Evolutionary conservation across 2,888 invertebrate genomes (phyloP).

Genomic region (Orthonychiurus folsomi): DNA sequence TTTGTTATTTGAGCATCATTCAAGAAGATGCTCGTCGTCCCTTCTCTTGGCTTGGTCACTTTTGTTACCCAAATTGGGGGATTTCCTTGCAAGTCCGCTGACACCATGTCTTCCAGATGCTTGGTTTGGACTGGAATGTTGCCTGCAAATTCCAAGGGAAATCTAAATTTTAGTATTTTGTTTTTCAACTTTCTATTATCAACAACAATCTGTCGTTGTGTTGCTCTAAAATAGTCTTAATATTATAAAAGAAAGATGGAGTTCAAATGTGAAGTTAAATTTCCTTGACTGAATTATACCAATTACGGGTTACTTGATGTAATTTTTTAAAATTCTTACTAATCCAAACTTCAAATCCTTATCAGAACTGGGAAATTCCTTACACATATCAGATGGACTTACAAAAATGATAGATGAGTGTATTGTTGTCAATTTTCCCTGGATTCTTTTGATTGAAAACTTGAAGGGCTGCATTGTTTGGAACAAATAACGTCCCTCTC

Average conservation of each 20-base stretch:
- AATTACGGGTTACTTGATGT: too few relatives aligned
- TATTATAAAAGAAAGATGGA: too few relatives aligned
- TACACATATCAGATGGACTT: conserved; percentile 7
- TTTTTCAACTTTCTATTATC: neutral
- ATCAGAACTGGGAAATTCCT: too few relatives aligned
- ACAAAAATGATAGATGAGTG: conserved; percentile 39
- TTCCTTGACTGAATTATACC: too few relatives aligned
- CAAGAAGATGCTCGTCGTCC: conserved; percentile 62
- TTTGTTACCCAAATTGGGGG: conserved; percentile 77
- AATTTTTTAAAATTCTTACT: too few relatives aligned
- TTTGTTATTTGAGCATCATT: conserved; percentile 67
- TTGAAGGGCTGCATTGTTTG: conserved; percentile 78
- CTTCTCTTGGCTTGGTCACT: conserved; percentile 44
- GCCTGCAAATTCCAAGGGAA: conserved; percentile 51
- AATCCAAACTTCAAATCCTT: too few relatives aligned
- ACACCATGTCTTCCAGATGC: conserved; percentile 52
- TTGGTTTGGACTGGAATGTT: conserved; percentile 61
- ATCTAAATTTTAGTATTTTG: neutral
- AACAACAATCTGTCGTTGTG: too few relatives aligned
- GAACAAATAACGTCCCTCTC: conserved; percentile 77
- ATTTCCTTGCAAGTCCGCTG: conserved; percentile 72
- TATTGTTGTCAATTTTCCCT: conserved; percentile 36
- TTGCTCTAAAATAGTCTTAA: too few relatives aligned
- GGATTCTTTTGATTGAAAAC: conserved; percentile 49
- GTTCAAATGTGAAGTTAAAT: too few relatives aligned